Base-by-base conservation (phyloP, 1,140 invertebrate genomes). In the Telenomus remus region DNA sequence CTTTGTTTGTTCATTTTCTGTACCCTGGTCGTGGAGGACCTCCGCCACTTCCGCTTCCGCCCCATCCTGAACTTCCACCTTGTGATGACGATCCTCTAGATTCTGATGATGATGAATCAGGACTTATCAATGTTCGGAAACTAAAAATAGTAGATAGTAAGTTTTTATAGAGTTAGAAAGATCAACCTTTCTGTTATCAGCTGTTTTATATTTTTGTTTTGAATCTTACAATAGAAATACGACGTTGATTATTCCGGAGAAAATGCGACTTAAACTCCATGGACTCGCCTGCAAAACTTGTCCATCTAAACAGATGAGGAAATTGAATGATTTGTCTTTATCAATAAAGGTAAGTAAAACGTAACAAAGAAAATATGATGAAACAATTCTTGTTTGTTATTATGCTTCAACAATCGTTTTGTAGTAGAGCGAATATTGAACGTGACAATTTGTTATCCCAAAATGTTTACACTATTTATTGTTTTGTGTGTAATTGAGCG, bases 241-340 rank as follows among this genome's bases (percentile, higher is more conserved):
- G 6, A 57, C 42, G 50, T 78, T 50, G 3, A 69, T 49, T 14
- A 78, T 64, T 51, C 65, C 64, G 60, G 64, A 69, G 44, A 78
- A 43, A 33, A 73, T 4, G 11, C 70, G 60, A 44, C 55, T 65
- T 35, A 78, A 15, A 33, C 70, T 78, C 76, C 76, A 78, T 0
- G 70, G 65, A 35, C 6, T 49, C 0, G 76, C 33, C 35, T 70
- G 27, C 12, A 78, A 34, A 27, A 78, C 56, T 66, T 78, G 65
- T 14, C 76, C 76, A 37, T 78, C 76, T 78, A 42, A 65, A 70
- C n/a, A 70, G 48, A 27, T 35, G 47, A 50, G n/a, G n/a, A 27
- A 27, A 27, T 27, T 6, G 6, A 27, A 27, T 6, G 6, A 27
- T 27, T 27, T 27, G 19, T 1, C 6, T 27, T 27, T 3, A 27